Evolutionary conservation across 2,113 vertebrate species (phyloP).

Genomic region (Brevimyrus niger): DNA sequence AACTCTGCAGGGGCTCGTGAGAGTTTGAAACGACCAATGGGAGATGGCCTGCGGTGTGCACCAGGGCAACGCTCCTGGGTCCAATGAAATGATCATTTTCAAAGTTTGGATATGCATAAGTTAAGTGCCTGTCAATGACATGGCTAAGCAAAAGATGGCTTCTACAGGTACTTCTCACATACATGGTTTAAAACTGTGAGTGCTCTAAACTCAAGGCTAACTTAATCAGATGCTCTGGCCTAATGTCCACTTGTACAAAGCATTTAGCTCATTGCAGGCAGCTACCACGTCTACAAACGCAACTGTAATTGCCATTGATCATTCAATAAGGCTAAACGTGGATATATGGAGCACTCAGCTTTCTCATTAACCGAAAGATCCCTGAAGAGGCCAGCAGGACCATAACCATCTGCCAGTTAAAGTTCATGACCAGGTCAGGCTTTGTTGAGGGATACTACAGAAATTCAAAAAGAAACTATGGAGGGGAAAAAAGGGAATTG

Average conservation of each 20-base stretch:
- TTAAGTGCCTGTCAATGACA: not conserved
- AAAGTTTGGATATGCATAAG: no score
- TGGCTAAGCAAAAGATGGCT: not conserved
- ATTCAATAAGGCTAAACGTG: constrained; percentile 21
- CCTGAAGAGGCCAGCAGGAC: not conserved
- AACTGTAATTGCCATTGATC: constrained; percentile 2
- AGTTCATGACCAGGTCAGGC: constrained; percentile 19
- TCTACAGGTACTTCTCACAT: not conserved
- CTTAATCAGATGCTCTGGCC: not conserved
- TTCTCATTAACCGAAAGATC: constrained; percentile 22
- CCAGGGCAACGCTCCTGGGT: not conserved
- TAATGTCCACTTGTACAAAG: not conserved
- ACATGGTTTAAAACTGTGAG: not conserved
- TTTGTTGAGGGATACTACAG: constrained; percentile 21
- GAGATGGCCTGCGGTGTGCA: not conserved
- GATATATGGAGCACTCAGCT: constrained; percentile 10
- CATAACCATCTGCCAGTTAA: constrained; percentile 12
- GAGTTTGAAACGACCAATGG: not conserved
- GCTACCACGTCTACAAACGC: not conserved
- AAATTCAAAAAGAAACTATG: constrained; percentile 15
- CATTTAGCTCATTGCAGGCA: not conserved
- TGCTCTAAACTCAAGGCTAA: not conserved
- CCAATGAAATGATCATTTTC: not conserved
- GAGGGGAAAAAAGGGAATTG: not conserved
- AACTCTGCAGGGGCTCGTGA: not conserved